phyloP scores from a whole-genome alignment of 2,113 vertebrate species.

The Lasiurus cinereus region DNA sequence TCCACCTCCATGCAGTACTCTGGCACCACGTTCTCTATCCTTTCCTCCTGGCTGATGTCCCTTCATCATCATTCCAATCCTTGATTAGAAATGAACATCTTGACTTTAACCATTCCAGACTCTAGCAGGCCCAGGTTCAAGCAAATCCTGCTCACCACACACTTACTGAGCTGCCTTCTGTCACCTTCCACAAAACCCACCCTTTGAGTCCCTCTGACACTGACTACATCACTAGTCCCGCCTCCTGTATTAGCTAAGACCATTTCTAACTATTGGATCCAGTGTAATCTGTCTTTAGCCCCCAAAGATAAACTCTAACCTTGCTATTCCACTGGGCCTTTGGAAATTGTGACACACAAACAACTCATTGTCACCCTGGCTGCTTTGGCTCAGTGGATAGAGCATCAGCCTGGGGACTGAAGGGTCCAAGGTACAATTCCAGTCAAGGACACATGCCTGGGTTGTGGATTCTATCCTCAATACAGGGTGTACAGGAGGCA shows the following conservation, averaged over 20 bases:
- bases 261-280: neutral
- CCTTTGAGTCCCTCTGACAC: neutral
- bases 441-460: no score
- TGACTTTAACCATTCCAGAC: neutral
- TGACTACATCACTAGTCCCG: neutral
- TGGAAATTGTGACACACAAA: neutral
- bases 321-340: neutral
- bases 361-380: neutral
- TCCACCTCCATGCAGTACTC: rapidly evolving
- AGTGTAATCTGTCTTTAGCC: neutral
- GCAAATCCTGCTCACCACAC: neutral
- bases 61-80: neutral
- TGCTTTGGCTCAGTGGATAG: no score
- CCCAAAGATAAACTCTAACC: neutral
- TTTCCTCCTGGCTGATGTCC: neutral
- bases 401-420: no score
- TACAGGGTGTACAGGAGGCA: no score
- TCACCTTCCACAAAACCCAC: neutral
- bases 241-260: neutral
- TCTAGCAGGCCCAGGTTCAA: neutral
- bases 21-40: neutral
- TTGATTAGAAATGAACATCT: neutral
- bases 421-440: no score
- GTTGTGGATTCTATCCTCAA: no score
- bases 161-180: neutral